Conservation (phyloP, 2,113 vertebrate species). For the Carassius gibelio region DNA sequence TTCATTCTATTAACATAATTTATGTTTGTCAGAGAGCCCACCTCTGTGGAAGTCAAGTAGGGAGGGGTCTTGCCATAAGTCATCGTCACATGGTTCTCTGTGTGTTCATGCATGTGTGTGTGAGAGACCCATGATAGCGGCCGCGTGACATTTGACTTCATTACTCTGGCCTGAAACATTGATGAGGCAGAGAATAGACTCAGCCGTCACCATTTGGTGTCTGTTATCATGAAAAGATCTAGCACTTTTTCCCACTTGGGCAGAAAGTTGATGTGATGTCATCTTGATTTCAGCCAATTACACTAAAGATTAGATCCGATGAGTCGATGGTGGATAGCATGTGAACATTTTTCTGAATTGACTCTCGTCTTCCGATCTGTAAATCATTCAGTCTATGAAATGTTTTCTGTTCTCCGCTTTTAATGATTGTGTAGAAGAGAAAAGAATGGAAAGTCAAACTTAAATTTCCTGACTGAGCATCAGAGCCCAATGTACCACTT, state of each 20-base stretch:
- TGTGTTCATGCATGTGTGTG: constrained; percentile 27
- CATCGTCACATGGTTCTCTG: constrained; percentile 60
- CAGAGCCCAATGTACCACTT: no score
- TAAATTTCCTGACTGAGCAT: no score
- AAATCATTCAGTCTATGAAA: background rate
- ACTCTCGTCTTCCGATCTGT: background rate
- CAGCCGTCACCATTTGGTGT: constrained; percentile 43
- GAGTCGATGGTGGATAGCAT: background rate
- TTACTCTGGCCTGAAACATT: constrained; percentile 57
- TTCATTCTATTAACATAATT: constrained; percentile 80
- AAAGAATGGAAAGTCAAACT: background rate
- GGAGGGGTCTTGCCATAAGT: constrained; percentile 56
- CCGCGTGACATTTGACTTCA: constrained; percentile 53
- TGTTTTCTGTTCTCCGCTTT: background rate
- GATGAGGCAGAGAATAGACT: constrained; percentile 55
- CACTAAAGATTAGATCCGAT: background rate
- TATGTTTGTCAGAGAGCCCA: constrained; percentile 73
- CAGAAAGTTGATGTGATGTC: constrained; percentile 28
- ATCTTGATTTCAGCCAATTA: background rate
- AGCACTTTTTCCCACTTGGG: background rate
- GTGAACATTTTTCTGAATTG: background rate
- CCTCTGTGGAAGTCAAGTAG: constrained; percentile 59
- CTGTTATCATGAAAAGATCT: constrained; percentile 28
- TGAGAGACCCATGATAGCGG: constrained; percentile 45
- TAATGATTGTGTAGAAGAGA: background rate